A percentile compares a stretch with the other conserved stretches of the same genome.
These are phyloP conservation scores for Folsomia manolachei DNA, from an alignment of 2,888 invertebrate genomes.

Conservation along the genomic window DNA sequence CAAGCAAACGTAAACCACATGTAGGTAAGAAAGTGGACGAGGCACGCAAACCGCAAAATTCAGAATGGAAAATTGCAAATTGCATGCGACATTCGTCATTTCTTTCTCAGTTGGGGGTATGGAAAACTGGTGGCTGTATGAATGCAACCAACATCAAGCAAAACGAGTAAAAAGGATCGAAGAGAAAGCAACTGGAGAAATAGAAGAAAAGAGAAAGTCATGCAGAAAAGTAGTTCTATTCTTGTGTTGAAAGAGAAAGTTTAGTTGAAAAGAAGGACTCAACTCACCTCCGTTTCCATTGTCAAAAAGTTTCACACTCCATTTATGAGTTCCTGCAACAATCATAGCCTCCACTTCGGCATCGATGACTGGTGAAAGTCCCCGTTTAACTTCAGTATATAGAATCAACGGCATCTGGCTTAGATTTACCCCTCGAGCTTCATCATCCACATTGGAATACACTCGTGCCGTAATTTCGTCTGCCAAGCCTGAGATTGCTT, in stretches of 20 bases:
- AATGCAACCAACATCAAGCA: too few relatives aligned
- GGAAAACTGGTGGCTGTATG: too few relatives aligned
- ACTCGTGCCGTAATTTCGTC: conserved; percentile 53
- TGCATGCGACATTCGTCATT: background rate
- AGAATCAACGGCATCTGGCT: conserved; percentile 57
- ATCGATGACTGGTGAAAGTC: conserved; percentile 60
- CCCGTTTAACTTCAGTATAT: conserved; percentile 59
- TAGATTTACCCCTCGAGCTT: conserved; percentile 50
- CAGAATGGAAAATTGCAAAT: conserved; percentile 4
- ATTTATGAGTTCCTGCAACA: conserved; percentile 51
- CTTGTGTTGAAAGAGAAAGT: background rate
- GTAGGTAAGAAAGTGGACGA: background rate
- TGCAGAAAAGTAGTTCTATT: conserved; percentile 3
- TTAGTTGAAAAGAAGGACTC: background rate
- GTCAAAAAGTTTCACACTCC: conserved; percentile 59
- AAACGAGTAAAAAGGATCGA: background rate
- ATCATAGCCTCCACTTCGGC: conserved; percentile 61
- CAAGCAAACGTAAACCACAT: background rate
- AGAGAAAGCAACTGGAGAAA: background rate
- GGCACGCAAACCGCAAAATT: conserved; percentile 3
- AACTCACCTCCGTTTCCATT: conserved; percentile 59
- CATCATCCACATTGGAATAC: conserved; percentile 55
- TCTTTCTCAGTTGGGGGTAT: background rate
- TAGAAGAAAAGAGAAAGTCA: background rate
- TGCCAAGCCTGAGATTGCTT: conserved; percentile 51